Conservation (phyloP, 2,797 vertebrate species). For the Cirrhinus mrigala region DNA sequence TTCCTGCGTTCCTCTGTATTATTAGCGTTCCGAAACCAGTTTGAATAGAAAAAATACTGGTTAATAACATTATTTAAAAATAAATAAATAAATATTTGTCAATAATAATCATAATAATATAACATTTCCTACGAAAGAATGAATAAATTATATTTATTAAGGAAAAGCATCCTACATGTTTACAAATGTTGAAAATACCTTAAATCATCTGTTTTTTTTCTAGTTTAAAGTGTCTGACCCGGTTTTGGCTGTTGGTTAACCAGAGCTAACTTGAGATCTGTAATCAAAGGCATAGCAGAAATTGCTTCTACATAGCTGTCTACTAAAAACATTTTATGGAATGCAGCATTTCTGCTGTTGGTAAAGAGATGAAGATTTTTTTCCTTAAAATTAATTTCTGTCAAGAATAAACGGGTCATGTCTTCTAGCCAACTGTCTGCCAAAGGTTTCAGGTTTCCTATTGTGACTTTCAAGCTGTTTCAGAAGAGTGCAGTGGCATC, state of each 20-base stretch:
- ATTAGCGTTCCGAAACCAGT: no score
- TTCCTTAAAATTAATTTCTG: not conserved
- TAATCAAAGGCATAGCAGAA: conserved; percentile 56
- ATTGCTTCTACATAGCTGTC: conserved; percentile 45
- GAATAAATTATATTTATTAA: not conserved
- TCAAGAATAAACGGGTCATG: conserved; percentile 10
- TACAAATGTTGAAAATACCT: not conserved
- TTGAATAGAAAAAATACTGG: no score
- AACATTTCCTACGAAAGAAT: not conserved
- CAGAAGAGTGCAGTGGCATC: not conserved
- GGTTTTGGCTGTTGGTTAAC: conserved; percentile 46
- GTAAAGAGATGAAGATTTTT: not conserved
- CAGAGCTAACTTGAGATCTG: conserved; percentile 59
- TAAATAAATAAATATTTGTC: no score
- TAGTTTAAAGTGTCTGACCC: conserved; percentile 40
- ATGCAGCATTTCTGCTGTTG: not conserved
- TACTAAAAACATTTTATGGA: not conserved
- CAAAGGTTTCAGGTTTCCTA: conserved; percentile 15
- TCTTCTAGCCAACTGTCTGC: not conserved
- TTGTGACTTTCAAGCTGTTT: conserved; percentile 17
- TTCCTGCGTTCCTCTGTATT: no score
- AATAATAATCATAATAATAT: no score
- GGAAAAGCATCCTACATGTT: not conserved
- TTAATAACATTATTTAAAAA: no score
- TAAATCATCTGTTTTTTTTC: conserved; percentile 13